Base-by-base conservation (phyloP, 2,113 vertebrate species). In the Boulengerochromis microlepis region DNA sequence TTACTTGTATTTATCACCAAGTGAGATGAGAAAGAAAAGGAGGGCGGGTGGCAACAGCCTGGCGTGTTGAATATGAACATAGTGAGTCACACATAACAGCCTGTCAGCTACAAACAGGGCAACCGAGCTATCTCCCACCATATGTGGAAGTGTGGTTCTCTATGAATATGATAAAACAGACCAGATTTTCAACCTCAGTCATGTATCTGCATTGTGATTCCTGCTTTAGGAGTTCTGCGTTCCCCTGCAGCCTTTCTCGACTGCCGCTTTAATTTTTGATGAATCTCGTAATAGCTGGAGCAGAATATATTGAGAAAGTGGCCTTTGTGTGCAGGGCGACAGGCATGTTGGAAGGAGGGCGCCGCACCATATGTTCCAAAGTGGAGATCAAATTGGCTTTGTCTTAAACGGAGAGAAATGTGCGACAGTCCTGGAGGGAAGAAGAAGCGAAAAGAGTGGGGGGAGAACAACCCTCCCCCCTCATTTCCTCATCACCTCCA, bases 1-100 rank as follows among this genome's bases (percentile, higher is more conserved):
- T 96, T 96, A 94, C 95, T 94, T 81, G 88, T 93, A 96, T 97
- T 95, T 93, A 96, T 96, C 96, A 96, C 91, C 81, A 85, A 89
- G 92, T 89, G 92, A 92, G 86, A 94, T 89, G 93, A 90, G 90
- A 82, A 71, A 85, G 90, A 86, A 87, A 78, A 92, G 88, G 86
- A 84, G 90, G 91, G 81, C 42, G 84, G 87, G 92, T 64, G 92
- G 92, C 80, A 61, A 83, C 89, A 91, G 91, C 89, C 80, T 74
- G 45, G 66, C 59, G 33, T 87, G 92, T 85, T 90, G 92, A 90
- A 95, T 90, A 88, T 91, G 94, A 95, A 88, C 88, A 84, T 80
- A 54, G 89, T 88, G 93, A 95, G 90, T 93, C 91, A 94, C 89
- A 90, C 85, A 84, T 84, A 92, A 93, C 93, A 91, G 90, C 86